These are phyloP conservation scores for Otolemur garnettii DNA, from an alignment of 2,113 vertebrate species.

Conservation along the genomic window DNA sequence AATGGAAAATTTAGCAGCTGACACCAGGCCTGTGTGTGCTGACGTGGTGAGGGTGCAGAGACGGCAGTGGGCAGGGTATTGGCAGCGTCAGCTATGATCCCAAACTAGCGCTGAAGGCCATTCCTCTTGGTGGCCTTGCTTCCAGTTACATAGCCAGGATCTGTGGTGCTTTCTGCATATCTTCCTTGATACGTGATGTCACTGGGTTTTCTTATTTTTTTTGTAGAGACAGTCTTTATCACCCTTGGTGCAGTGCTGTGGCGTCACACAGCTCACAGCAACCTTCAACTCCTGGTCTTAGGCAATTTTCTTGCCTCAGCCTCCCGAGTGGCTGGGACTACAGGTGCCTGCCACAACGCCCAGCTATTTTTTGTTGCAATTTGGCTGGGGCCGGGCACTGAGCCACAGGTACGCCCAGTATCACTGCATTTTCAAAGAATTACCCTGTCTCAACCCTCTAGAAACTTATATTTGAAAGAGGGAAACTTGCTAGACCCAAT, in stretches of 20 bases:
- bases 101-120: fast-evolving
- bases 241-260: too few species aligned
- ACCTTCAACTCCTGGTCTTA: too few species aligned
- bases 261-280: too few species aligned
- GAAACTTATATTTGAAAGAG: neutral
- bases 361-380: too few species aligned
- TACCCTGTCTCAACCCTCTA: neutral
- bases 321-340: too few species aligned
- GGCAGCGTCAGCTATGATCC: neutral
- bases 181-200: neutral
- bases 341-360: too few species aligned
- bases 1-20: neutral
- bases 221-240: too few species aligned
- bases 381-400: too few species aligned
- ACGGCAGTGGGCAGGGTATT: neutral
- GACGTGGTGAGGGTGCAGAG: too few species aligned
- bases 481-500: neutral
- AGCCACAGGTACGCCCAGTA: too few species aligned
- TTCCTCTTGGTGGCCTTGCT: neutral
- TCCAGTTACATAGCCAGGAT: fast-evolving
- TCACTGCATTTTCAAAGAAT: neutral
- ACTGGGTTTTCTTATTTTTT: neutral
- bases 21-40: fast-evolving
- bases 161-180: neutral
- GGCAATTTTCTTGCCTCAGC: too few species aligned